Evolutionary conservation across 2,888 invertebrate genomes (phyloP), one percentile per base, ranked within the genome.

Genomic region (Pachliopta kotzebuea): DNA sequence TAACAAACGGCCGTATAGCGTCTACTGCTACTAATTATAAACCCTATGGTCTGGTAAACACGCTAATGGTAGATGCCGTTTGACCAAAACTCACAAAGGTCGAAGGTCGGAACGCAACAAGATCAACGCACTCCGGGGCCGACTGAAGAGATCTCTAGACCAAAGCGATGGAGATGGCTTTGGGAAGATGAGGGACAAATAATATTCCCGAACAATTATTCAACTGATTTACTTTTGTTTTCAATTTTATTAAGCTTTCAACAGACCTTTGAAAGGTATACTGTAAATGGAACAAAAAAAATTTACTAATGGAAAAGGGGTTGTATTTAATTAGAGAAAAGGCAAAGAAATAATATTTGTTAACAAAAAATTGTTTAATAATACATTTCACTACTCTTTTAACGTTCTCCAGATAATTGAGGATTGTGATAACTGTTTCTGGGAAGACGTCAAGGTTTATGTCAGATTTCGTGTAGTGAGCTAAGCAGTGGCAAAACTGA

Each of bases 41-140:
- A 67, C 52, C 60, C 64, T 58, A 50, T 64, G 57, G 55, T 60
- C 65, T 65, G 60, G 67, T 66, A 60, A 55, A 56, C 60, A 55
- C 58, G 57, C 56, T 56, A 60, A 56, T 52, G 37, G 24, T 24
- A 26, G 55, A 55, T 29, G 24, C 21, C 37, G 55, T 55, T 61
- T 55, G 60, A 62, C 56, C 68, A 67, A 69, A 63, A 56, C 66
- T 61, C 67, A 65, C 63, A 59, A 65, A 60, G 31, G 66, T 67
- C 68, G 69, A 69, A 68, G 29, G 7, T 7, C n/a, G 68, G 73
- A 72, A 74, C 73, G 73, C 71, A 71, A 37, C 68, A 67, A 74
- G 77, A 77, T 73, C 72, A 71, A 72, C 66, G 72, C 68, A 71
- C 74, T 72, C 74, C 76, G 70, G 70, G 60, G 54, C 37, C 26